Percentiles rank a stretch among this genome's conserved stretches.
Conservation (phyloP, 2,888 invertebrate genomes). For the Augiades crinisus region DNA sequence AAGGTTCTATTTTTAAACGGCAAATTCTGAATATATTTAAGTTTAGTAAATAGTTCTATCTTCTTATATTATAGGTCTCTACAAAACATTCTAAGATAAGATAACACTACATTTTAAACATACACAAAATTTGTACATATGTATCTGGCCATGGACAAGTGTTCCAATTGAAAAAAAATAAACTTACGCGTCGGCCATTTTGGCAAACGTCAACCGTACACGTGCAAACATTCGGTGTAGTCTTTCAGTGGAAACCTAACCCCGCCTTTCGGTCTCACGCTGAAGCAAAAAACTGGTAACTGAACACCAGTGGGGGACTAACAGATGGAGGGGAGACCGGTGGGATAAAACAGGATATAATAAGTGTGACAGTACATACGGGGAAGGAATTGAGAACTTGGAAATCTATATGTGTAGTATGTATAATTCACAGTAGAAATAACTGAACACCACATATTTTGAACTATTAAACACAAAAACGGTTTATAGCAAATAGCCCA, state of each 20-base stretch:
- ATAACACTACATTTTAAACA: too few species aligned
- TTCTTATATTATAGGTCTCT: too few species aligned
- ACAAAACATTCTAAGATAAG: too few species aligned
- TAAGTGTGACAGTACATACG: background rate
- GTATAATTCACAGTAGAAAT: too few species aligned
- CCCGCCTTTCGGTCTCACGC: constrained; percentile 67
- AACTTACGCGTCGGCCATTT: constrained; percentile 43
- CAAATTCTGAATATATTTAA: too few species aligned
- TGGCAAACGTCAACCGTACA: constrained; percentile 48
- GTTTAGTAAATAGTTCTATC: too few species aligned
- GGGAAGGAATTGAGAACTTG: constrained; percentile 7
- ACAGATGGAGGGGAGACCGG: constrained; percentile 34
- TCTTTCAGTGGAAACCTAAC: constrained; percentile 69
- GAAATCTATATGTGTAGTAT: background rate
- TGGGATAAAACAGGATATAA: constrained; percentile 25
- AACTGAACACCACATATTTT: too few species aligned
- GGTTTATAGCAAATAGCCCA: too few species aligned
- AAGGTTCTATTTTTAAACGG: too few species aligned
- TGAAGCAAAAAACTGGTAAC: constrained; percentile 61
- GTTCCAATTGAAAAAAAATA: constrained; percentile 24
- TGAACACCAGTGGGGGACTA: constrained; percentile 51
- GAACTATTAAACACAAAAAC: too few species aligned
- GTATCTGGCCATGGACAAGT: background rate
- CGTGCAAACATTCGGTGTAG: constrained; percentile 70
- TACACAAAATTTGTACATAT: too few species aligned